Evolutionary conservation across 2,888 invertebrate species (phyloP).

Genomic region (Scelioninae gen. 2): DNA sequence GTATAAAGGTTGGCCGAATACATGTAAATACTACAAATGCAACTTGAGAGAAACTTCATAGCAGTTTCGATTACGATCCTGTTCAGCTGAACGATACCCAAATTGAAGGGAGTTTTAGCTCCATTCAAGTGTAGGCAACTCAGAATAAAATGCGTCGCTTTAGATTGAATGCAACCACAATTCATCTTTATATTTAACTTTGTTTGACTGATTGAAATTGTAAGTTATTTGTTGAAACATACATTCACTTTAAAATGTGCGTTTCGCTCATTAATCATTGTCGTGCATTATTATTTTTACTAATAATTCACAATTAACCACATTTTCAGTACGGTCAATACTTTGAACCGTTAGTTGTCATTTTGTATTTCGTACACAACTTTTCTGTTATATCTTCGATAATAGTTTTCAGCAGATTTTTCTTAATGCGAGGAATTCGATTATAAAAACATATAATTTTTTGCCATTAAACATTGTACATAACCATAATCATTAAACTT

Average conservation of each 20-base stretch:
- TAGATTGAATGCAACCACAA: slow-evolving; percentile 48
- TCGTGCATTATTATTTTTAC: too few species aligned
- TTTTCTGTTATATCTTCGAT: too few species aligned
- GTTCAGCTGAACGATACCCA: slow-evolving; percentile 43
- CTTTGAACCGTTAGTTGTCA: too few species aligned
- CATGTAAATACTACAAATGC: slow-evolving; percentile 36
- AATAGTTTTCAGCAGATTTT: too few species aligned
- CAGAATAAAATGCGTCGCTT: slow-evolving; percentile 41
- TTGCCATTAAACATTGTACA: too few species aligned
- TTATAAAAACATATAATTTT: too few species aligned
- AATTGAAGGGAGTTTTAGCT: slow-evolving; percentile 48
- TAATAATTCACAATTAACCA: too few species aligned
- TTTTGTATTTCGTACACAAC: too few species aligned
- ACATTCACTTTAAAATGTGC: slow-evolving; percentile 4
- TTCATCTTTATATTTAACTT: slow-evolving; percentile 42
- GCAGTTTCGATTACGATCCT: slow-evolving; percentile 44
- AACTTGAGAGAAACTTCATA: slow-evolving; percentile 44
- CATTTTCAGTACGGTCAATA: too few species aligned
- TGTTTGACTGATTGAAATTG: slow-evolving; percentile 41
- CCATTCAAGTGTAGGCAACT: slow-evolving; percentile 38
- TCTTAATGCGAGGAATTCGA: too few species aligned
- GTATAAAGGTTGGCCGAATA: slow-evolving; percentile 15
- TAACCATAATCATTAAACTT: too few species aligned
- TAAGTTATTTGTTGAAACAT: slow-evolving; percentile 17
- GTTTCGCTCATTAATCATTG: slow-evolving; percentile 22